Percentiles rank a stretch among this genome's conserved stretches.
phyloP scores from a whole-genome alignment of 2,797 vertebrate genomes.

The Antennarius maculatus region DNA sequence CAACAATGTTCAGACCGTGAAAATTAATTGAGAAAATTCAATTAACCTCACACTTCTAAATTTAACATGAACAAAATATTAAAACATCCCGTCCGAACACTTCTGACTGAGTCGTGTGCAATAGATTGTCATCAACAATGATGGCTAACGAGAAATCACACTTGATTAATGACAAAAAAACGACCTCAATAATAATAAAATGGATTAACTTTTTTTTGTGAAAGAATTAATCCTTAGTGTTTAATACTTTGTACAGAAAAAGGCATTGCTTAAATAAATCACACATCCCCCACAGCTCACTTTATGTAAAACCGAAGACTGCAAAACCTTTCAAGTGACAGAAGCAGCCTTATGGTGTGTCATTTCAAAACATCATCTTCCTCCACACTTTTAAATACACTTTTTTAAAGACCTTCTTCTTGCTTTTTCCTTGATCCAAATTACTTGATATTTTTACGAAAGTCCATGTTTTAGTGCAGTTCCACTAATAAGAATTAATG shows the following conservation, averaged over 20 bases:
- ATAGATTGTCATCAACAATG: too few species aligned
- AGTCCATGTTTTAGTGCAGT: not conserved
- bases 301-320: slow-evolving; percentile 31
- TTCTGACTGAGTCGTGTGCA: too few species aligned
- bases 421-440: not conserved
- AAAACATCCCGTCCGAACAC: too few species aligned
- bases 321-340: slow-evolving; percentile 35
- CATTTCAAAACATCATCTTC: slow-evolving; percentile 19
- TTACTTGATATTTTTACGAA: not conserved
- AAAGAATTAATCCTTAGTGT: not conserved
- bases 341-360: slow-evolving; percentile 7
- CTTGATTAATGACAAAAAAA: not conserved
- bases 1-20: too few species aligned
- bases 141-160: too few species aligned
- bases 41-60: too few species aligned
- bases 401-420: not conserved
- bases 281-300: slow-evolving; percentile 32
- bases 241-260: slow-evolving; percentile 8
- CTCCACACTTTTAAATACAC: not conserved
- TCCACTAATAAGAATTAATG: not conserved
- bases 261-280: slow-evolving; percentile 15
- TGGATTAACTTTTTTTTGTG: not conserved
- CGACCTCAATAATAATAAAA: not conserved
- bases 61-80: too few species aligned
- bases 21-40: too few species aligned